phyloP scores from a whole-genome alignment of 2,888 invertebrate species.

The Willowsia nigromaculata region DNA sequence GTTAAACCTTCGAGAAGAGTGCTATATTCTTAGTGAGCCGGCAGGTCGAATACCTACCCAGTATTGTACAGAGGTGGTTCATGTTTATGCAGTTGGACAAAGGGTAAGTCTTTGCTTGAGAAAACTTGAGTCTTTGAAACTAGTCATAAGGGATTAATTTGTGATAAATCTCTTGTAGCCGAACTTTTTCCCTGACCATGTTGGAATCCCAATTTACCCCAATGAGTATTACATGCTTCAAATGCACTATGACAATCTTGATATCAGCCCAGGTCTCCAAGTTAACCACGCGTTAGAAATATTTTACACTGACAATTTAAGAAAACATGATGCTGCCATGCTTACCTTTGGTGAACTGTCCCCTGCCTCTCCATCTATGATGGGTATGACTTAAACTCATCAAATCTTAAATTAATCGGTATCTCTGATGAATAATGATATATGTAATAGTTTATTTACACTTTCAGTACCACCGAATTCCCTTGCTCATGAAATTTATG shows the following conservation, averaged over 20 bases:
- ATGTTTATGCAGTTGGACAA: neutral
- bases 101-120: neutral
- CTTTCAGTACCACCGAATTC: neutral
- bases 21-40: neutral
- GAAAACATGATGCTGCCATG: conserved; percentile 25
- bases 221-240: conserved; percentile 52
- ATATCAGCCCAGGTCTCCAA: neutral
- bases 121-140: neutral
- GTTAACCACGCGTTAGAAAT: conserved; percentile 13
- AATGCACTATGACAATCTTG: conserved; percentile 59
- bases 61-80: conserved; percentile 40
- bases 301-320: conserved; percentile 31
- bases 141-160: neutral
- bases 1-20: conserved; percentile 27
- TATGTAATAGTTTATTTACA: neutral
- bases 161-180: neutral
- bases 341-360: neutral
- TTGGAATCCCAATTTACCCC: conserved; percentile 15
- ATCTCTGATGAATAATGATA: neutral
- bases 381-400: neutral
- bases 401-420: neutral
- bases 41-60: conserved; percentile 9
- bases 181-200: conserved; percentile 16
- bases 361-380: conserved; percentile 17
- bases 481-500: neutral